A percentile compares a stretch with the other conserved stretches of the same genome.
These are phyloP conservation scores for Chirona hameri DNA, from an alignment of 2,888 invertebrate genomes.

Conservation along the genomic window DNA sequence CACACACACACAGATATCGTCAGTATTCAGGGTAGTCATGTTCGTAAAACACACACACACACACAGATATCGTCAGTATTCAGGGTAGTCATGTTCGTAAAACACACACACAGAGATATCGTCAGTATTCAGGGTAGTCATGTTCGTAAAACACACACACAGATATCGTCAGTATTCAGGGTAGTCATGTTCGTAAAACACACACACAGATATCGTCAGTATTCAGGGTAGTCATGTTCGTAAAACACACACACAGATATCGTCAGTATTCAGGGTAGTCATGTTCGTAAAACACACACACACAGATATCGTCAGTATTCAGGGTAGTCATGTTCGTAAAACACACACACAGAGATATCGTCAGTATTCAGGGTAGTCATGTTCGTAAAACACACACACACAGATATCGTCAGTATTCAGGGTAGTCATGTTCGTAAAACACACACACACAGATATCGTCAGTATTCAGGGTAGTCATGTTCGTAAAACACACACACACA, in stretches of 20 bases:
- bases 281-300: too few species aligned
- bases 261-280: background rate
- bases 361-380: background rate
- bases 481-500: conserved; percentile 45
- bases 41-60: too few species aligned
- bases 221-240: too few species aligned
- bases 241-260: conserved; percentile 43
- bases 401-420: conserved; percentile 39
- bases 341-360: conserved; percentile 42
- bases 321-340: too few species aligned
- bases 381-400: too few species aligned
- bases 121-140: background rate
- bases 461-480: conserved; percentile 6
- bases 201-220: conserved; percentile 41
- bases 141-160: too few species aligned
- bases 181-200: too few species aligned
- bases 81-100: too few species aligned
- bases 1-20: conserved; percentile 43
- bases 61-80: conserved; percentile 40
- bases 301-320: conserved; percentile 40
- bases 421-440: too few species aligned
- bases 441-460: conserved; percentile 42
- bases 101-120: conserved; percentile 43
- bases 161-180: conserved; percentile 35
- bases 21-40: background rate